phyloP scores from a whole-genome alignment of 2,888 invertebrate species.

The Drosophila fungiperda region DNA sequence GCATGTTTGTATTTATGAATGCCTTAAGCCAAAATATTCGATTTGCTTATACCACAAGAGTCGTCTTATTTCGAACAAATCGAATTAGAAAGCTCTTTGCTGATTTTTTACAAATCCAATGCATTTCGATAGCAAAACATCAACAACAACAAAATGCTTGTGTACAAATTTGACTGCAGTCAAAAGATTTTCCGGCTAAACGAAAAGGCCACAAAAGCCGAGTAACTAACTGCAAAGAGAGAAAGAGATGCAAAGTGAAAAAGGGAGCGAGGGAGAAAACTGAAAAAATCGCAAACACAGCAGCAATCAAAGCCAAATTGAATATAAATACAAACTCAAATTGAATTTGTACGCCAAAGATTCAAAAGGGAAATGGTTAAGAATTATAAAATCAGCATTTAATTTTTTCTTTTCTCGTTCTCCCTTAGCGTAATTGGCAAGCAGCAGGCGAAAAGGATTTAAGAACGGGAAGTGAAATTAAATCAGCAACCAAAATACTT shows the following conservation, averaged over 20 bases:
- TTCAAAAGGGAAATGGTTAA: slow-evolving; percentile 31
- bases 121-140: slow-evolving; percentile 14
- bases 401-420: slow-evolving; percentile 12
- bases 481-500: slow-evolving; percentile 50
- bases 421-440: slow-evolving; percentile 48
- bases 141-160: slow-evolving; percentile 23
- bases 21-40: neutral
- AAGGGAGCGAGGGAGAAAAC: neutral
- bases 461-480: slow-evolving; percentile 11
- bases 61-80: neutral
- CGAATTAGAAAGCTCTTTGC: neutral
- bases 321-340: slow-evolving; percentile 78
- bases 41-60: neutral
- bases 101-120: slow-evolving; percentile 30
- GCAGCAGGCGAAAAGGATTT: neutral
- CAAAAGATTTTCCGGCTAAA: slow-evolving; percentile 25
- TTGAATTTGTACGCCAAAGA: slow-evolving; percentile 52
- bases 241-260: neutral
- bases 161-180: slow-evolving; percentile 19
- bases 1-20: neutral
- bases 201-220: slow-evolving; percentile 31
- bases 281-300: slow-evolving; percentile 46
- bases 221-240: slow-evolving; percentile 1
- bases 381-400: slow-evolving; percentile 26
- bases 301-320: slow-evolving; percentile 70